Evolutionary conservation across 2,113 vertebrate species (phyloP).

Genomic region (Embiotoca jacksoni): DNA sequence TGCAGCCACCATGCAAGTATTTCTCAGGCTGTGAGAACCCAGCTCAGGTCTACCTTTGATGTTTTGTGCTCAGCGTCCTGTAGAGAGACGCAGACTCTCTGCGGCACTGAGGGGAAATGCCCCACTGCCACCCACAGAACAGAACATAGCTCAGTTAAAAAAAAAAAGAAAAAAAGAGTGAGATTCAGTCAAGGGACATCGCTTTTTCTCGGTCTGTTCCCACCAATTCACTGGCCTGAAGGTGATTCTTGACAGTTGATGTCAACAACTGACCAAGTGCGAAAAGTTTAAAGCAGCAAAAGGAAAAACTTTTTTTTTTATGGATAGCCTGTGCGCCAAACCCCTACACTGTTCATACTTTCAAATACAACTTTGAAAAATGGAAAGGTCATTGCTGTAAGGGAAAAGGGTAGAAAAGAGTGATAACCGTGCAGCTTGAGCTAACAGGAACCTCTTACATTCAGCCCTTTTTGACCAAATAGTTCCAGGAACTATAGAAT

Average conservation of each 20-base stretch:
- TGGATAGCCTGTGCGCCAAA: background rate
- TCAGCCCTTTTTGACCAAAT: background rate
- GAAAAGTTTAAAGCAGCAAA: conserved; percentile 32
- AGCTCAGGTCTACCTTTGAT: conserved; percentile 57
- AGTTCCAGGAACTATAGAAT: background rate
- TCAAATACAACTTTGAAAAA: conserved; percentile 31
- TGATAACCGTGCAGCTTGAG: conserved; percentile 1
- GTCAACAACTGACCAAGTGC: conserved; percentile 34
- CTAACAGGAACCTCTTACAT: conserved; percentile 3
- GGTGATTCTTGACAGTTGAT: conserved; percentile 24
- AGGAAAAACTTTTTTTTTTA: conserved; percentile 34
- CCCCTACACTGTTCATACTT: background rate
- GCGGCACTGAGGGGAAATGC: conserved; percentile 15
- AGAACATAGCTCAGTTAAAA: conserved; percentile 18
- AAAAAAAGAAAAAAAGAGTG: background rate
- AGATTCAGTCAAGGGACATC: conserved; percentile 19
- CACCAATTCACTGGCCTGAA: conserved; percentile 38
- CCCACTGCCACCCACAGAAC: conserved; percentile 34
- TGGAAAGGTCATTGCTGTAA: conserved; percentile 32
- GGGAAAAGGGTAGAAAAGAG: conserved; percentile 8
- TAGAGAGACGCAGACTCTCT: conserved; percentile 19
- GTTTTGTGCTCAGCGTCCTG: conserved; percentile 38
- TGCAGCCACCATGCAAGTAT: conserved; percentile 2
- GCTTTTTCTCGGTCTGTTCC: conserved; percentile 30
- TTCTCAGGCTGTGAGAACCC: conserved; percentile 31